Evolutionary conservation across 2,113 vertebrate genomes (phyloP), one percentile per base, ranked within the genome.

Genomic region (Poeciliopsis turrubarensis): DNA sequence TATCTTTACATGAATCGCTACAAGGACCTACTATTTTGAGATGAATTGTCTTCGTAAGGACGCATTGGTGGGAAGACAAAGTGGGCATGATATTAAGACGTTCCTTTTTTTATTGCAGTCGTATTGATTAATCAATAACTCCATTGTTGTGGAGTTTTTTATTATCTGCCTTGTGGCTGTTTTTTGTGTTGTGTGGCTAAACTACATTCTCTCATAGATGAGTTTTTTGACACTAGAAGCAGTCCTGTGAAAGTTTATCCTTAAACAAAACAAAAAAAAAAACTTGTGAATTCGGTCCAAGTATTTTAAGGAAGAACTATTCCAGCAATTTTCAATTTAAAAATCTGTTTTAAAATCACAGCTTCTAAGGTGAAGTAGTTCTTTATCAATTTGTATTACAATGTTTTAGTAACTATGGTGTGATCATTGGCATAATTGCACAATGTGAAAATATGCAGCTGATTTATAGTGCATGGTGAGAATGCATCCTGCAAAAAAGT

Each of bases 1-100:
- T 11, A 13, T 60, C 34, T 77, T 80, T 34, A 62, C 31, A 79
- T 3, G 1, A 29, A 11, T 12, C 32, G 34, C 32, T 60, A 7
- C 3, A 19, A 60, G 10, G 44, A 26, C 37, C n/a, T 68, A 26
- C 17, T 79, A 5, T 69, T 31, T 72, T 31, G 41, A 75, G 30
- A 78, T 60, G 6, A 51, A 19, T 2, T 11, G 26, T 74, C 31
- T 77, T 61, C 63, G 11, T 64, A 74, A 71, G 27, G 39, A 57
- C 51, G 65, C 30, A 2, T 66, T 60, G 19, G 8, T 57, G 51
- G 17, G 51, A 57, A 25, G 51, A 3, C 15, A 25, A 64, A 61
- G 39, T 44, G 44, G 14, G 15, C 44, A 47, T 17, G 32, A 34
- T 41, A 13, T 27, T 65, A 57, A 15, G 29, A 30, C 57, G 29